Percentiles rank a stretch among this genome's conserved stretches.
phyloP scores from a whole-genome alignment of 2,797 vertebrate species.

The Sphenopsis melanotis region DNA sequence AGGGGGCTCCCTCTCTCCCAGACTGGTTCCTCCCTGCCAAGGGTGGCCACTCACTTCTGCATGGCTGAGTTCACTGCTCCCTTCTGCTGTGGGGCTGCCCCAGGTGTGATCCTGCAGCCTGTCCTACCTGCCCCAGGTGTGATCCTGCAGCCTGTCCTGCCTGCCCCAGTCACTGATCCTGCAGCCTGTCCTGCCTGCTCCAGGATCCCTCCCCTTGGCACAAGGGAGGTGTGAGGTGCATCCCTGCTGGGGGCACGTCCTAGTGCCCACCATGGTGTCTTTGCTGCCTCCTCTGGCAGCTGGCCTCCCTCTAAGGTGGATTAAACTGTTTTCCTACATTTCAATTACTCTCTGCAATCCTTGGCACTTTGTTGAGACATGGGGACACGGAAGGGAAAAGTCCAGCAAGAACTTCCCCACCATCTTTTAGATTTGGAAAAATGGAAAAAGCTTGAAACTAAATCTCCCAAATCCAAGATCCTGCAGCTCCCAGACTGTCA shows the following conservation, averaged over 20 bases:
- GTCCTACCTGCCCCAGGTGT: too few species aligned
- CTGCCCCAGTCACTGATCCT: too few species aligned
- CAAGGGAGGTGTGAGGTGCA: not conserved
- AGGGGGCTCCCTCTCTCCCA: not conserved
- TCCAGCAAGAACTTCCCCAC: not conserved
- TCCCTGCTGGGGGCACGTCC: not conserved
- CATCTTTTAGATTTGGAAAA: not conserved
- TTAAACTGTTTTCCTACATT: slow-evolving; percentile 22
- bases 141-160: too few species aligned
- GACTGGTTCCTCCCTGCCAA: not conserved
- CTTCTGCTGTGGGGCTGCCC: not conserved
- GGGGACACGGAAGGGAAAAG: not conserved
- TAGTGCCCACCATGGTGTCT: not conserved
- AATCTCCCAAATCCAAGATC: not conserved
- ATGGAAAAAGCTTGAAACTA: slow-evolving; percentile 16
- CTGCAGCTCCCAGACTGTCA: not conserved
- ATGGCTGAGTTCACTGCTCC: not conserved
- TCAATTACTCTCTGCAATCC: not conserved
- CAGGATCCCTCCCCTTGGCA: not conserved
- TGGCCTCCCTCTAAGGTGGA: not conserved
- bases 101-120: not conserved
- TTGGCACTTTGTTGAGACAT: not conserved
- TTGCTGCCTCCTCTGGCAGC: not conserved
- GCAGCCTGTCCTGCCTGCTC: too few species aligned
- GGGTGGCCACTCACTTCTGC: not conserved